Conservation (phyloP, 2,797 vertebrate genomes). For the Crenuchus spilurus region DNA sequence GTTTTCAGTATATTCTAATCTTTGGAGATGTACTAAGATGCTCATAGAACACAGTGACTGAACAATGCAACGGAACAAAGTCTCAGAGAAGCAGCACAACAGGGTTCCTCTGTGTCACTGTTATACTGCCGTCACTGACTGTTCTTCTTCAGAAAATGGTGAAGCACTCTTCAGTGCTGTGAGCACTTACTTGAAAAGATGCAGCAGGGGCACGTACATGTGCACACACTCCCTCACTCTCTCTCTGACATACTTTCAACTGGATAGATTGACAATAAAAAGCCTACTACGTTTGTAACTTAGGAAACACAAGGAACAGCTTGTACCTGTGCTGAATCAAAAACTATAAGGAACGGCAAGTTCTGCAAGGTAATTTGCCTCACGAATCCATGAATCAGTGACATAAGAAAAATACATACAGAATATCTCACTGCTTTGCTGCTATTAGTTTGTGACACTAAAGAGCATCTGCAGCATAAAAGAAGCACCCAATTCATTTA, state of each 20-base stretch:
- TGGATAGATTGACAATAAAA: neutral
- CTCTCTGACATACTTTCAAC: too few relatives aligned
- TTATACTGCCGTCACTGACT: too few relatives aligned
- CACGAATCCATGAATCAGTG: neutral
- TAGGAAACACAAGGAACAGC: neutral
- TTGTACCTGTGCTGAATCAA: too few relatives aligned
- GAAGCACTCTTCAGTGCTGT: neutral
- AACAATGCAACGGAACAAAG: too few relatives aligned
- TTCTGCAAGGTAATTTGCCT: neutral
- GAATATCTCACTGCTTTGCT: neutral
- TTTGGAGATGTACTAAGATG: too few relatives aligned
- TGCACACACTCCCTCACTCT: too few relatives aligned
- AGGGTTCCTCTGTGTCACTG: too few relatives aligned
- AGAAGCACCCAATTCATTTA: neutral
- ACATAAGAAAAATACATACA: neutral
- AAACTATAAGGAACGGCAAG: neutral
- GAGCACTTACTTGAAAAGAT: neutral
- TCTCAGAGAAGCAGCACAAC: too few relatives aligned
- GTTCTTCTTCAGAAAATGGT: neutral
- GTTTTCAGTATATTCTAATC: too few relatives aligned
- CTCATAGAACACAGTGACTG: too few relatives aligned
- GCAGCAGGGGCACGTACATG: neutral
- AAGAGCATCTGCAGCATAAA: neutral
- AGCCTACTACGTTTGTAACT: neutral
- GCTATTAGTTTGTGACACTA: neutral